These are phyloP conservation scores for Dolichotis patagonum DNA, from an alignment of 2,113 vertebrate genomes.

Conservation along the genomic window DNA sequence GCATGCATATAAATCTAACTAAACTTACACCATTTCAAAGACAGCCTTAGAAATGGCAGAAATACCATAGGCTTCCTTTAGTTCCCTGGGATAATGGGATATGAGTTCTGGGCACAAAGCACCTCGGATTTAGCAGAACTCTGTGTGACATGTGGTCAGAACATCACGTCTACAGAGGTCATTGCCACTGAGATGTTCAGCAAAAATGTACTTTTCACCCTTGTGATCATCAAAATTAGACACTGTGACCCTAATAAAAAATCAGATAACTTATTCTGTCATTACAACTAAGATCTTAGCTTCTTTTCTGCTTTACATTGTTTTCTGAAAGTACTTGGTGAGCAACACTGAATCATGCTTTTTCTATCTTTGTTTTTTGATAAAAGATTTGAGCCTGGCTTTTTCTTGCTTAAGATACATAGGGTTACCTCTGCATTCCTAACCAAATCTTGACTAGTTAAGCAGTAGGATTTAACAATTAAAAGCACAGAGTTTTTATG, in stretches of 20 bases:
- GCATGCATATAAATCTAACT: background rate
- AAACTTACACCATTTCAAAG: background rate
- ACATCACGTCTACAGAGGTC: background rate
- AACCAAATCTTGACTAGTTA: background rate
- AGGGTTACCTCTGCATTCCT: background rate
- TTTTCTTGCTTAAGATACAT: background rate
- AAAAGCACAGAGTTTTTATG: background rate
- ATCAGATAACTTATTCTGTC: background rate
- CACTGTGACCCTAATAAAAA: background rate
- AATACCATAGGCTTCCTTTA: background rate
- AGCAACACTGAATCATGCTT: background rate
- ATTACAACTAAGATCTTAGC: background rate
- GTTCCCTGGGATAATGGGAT: no score
- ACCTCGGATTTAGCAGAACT: background rate
- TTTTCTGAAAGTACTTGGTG: background rate
- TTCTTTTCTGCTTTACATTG: background rate
- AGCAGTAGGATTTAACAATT: background rate
- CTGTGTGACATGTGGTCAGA: background rate
- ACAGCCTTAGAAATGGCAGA: background rate
- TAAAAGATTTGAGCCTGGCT: background rate
- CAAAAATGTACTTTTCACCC: background rate
- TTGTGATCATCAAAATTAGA: background rate
- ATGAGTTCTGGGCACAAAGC: fast-evolving
- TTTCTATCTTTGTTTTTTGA: background rate
- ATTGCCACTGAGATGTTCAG: background rate